Evolutionary conservation across 2,888 invertebrate genomes (phyloP).

Genomic region (Palloptera scutellata): DNA sequence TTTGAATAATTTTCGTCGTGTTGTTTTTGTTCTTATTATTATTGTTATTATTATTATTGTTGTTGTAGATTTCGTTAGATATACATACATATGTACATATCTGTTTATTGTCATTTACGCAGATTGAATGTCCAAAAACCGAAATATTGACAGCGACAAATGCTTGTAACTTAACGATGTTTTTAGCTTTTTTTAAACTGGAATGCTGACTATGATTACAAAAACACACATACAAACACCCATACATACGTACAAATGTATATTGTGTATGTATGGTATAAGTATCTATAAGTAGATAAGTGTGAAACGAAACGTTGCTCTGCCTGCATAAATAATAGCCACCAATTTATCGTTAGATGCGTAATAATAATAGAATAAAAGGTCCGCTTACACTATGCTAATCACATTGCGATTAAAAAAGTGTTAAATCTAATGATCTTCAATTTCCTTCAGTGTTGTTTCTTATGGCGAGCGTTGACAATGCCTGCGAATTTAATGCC

Average conservation of each 20-base stretch:
- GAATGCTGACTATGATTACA: background rate
- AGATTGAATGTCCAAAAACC: conserved; percentile 11
- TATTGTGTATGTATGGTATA: background rate
- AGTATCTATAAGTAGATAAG: background rate
- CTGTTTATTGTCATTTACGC: conserved; percentile 7
- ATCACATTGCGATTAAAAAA: background rate
- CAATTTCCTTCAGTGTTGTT: too few relatives aligned
- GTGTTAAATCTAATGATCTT: too few relatives aligned
- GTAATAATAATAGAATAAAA: conserved; percentile 1
- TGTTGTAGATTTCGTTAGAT: background rate
- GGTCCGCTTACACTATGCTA: background rate
- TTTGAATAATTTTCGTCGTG: conserved; percentile 50
- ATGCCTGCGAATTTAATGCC: conserved; percentile 4
- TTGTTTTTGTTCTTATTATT: background rate
- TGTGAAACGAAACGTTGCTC: conserved; percentile 13
- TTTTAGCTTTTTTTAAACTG: conserved; percentile 2
- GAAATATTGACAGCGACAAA: conserved; percentile 56
- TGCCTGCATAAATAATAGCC: background rate
- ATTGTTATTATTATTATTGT: background rate
- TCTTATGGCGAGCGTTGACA: background rate
- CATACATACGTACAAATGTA: too few relatives aligned
- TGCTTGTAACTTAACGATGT: conserved; percentile 38
- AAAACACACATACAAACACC: background rate
- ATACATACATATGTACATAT: background rate
- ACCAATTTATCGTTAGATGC: background rate